phyloP scores from a whole-genome alignment of 2,113 vertebrate genomes.

The Ramphastos sulfuratus region DNA sequence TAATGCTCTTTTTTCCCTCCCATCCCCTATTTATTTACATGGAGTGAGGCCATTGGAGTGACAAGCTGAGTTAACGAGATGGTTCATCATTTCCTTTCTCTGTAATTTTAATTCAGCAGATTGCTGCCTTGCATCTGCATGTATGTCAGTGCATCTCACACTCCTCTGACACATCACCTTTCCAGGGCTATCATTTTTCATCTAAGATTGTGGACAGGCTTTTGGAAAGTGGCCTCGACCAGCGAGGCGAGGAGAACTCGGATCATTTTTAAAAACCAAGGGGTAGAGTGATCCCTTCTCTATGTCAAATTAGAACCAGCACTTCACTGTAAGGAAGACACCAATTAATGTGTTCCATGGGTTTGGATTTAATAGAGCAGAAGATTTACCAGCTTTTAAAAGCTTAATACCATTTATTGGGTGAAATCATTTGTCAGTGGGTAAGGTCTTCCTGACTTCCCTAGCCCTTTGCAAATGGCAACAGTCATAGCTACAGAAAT shows the following conservation, averaged over 20 bases:
- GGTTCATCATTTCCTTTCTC: slow-evolving; percentile 51
- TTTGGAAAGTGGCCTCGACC: slow-evolving; percentile 56
- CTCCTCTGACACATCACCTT: slow-evolving; percentile 60
- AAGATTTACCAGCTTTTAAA: slow-evolving; percentile 77
- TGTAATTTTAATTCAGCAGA: slow-evolving; percentile 57
- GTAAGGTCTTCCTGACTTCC: slow-evolving; percentile 23
- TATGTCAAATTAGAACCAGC: slow-evolving; percentile 69
- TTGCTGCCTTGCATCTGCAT: slow-evolving; percentile 28
- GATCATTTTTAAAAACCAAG: slow-evolving; percentile 70
- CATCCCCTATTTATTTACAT: slow-evolving; percentile 37
- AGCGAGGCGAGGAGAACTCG: neutral
- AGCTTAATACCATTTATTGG: slow-evolving; percentile 59
- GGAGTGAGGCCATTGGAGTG: slow-evolving; percentile 15
- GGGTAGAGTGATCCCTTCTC: slow-evolving; percentile 56
- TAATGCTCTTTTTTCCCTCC: neutral
- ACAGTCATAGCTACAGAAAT: neutral
- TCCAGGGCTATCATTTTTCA: slow-evolving; percentile 64
- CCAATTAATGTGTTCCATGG: slow-evolving; percentile 73
- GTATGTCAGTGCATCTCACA: neutral
- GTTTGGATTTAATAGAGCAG: slow-evolving; percentile 74
- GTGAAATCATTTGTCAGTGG: slow-evolving; percentile 65
- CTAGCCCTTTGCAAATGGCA: slow-evolving; percentile 3
- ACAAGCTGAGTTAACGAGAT: slow-evolving; percentile 33
- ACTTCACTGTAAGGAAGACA: slow-evolving; percentile 65
- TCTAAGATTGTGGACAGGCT: slow-evolving; percentile 44